phyloP scores from a whole-genome alignment of 2,888 invertebrate species.

The Maniola hyperantus region DNA sequence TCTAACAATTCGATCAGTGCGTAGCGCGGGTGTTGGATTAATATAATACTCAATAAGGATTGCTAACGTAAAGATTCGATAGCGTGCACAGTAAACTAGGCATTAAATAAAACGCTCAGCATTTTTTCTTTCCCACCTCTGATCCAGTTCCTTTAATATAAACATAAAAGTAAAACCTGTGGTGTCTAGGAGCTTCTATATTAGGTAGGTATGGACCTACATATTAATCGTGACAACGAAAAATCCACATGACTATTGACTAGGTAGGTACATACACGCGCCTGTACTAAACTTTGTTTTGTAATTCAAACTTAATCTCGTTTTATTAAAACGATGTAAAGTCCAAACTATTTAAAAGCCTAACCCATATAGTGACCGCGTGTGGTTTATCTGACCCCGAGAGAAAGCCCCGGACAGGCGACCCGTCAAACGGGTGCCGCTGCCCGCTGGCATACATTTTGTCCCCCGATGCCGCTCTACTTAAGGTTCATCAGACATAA shows the following conservation, averaged over 20 bases:
- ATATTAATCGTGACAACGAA: no score
- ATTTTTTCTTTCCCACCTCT: neutral
- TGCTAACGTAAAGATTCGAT: neutral
- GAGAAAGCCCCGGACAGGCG: constrained; percentile 57
- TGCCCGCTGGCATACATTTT: constrained; percentile 62
- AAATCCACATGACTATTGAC: no score
- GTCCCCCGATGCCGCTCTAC: constrained; percentile 40
- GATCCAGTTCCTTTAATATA: neutral
- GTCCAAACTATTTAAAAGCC: constrained; percentile 22
- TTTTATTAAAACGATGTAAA: neutral
- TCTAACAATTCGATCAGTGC: no score
- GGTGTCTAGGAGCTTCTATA: no score
- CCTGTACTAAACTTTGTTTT: no score
- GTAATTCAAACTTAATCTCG: no score
- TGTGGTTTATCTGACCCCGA: constrained; percentile 42
- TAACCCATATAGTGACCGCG: constrained; percentile 34
- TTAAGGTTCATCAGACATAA: constrained; percentile 11
- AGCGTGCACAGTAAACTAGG: neutral
- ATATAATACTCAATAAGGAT: no score
- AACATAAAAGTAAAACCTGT: neutral
- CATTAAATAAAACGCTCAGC: neutral
- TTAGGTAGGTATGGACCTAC: no score
- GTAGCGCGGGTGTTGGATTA: no score
- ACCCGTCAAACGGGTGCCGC: constrained; percentile 69
- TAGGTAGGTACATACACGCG: no score